Evolutionary conservation across 2,888 invertebrate genomes (phyloP).

Genomic region (Cryptophagus acutangulus): DNA sequence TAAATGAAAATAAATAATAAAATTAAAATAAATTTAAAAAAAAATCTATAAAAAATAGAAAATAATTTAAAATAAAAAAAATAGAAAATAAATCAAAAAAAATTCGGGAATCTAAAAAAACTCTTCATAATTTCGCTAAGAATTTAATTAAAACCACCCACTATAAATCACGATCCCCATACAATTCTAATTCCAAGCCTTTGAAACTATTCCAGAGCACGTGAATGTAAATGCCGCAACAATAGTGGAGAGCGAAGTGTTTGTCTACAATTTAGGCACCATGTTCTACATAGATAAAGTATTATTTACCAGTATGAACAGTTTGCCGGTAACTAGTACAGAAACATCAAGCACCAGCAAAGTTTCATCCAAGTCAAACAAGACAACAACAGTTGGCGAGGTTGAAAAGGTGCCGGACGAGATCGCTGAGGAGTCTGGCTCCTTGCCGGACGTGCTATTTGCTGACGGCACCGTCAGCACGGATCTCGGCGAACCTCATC

Average conservation of each 20-base stretch:
- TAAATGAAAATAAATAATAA: too few species aligned
- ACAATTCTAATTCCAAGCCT: too few species aligned
- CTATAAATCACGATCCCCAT: too few species aligned
- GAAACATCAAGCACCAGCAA: constrained; percentile 19
- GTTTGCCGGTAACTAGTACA: constrained; percentile 31
- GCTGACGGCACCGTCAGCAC: constrained; percentile 41
- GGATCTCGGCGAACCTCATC: too few species aligned
- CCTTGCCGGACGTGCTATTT: constrained; percentile 43
- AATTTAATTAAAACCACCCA: too few species aligned
- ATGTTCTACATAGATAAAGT: constrained; percentile 61
- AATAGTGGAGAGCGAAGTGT: constrained; percentile 58
- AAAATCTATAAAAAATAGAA: too few species aligned
- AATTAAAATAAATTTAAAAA: too few species aligned
- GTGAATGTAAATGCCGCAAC: constrained; percentile 54
- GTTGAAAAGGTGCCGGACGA: constrained; percentile 44
- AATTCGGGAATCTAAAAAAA: too few species aligned
- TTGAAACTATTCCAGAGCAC: constrained; percentile 47
- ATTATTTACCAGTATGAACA: constrained; percentile 47
- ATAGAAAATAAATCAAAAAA: too few species aligned
- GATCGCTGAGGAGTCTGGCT: constrained; percentile 39
- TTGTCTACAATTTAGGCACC: constrained; percentile 61
- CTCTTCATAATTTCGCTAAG: too few species aligned
- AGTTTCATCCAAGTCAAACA: too few species aligned
- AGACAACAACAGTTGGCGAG: constrained; percentile 32
- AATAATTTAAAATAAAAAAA: too few species aligned